A percentile compares a stretch with the other conserved stretches of the same genome.
Evolutionary conservation across 2,113 vertebrate genomes (phyloP).

Genomic region (Caranx ignobilis): DNA sequence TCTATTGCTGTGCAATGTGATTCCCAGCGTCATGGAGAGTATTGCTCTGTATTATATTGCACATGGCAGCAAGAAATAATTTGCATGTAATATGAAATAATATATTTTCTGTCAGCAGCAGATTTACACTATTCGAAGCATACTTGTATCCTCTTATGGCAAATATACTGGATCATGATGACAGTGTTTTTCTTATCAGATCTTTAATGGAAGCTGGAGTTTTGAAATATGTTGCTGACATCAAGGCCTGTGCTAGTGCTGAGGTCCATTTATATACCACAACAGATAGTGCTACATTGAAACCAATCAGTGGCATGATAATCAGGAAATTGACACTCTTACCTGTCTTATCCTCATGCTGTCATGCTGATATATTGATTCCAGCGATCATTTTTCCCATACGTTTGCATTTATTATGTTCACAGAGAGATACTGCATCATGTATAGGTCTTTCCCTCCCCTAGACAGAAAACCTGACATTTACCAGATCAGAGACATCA

Average conservation of each 20-base stretch:
- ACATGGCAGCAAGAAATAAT: slow-evolving; percentile 44
- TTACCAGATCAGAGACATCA: slow-evolving; percentile 4
- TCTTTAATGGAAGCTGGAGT: slow-evolving; percentile 21
- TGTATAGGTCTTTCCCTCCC: slow-evolving; percentile 4
- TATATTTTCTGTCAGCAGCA: slow-evolving; percentile 18
- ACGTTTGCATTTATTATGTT: slow-evolving; percentile 12
- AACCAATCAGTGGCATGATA: neutral
- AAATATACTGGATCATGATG: neutral
- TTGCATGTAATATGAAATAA: slow-evolving; percentile 9
- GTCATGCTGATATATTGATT: slow-evolving; percentile 10
- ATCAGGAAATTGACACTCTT: slow-evolving; percentile 18
- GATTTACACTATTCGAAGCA: slow-evolving; percentile 17
- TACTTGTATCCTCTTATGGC: neutral
- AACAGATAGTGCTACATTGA: neutral
- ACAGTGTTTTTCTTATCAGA: slow-evolving; percentile 20
- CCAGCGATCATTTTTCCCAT: neutral
- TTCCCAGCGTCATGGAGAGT: neutral
- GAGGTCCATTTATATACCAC: neutral
- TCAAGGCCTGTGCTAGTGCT: neutral
- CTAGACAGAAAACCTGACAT: slow-evolving; percentile 23
- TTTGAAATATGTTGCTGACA: slow-evolving; percentile 22
- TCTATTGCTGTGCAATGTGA: neutral
- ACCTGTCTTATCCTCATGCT: neutral
- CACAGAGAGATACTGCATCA: neutral
- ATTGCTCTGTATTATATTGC: neutral